Evolutionary conservation across 64 coral and sea anemone genomes (phyloP).

Genomic region (Stylophora pistillata): DNA sequence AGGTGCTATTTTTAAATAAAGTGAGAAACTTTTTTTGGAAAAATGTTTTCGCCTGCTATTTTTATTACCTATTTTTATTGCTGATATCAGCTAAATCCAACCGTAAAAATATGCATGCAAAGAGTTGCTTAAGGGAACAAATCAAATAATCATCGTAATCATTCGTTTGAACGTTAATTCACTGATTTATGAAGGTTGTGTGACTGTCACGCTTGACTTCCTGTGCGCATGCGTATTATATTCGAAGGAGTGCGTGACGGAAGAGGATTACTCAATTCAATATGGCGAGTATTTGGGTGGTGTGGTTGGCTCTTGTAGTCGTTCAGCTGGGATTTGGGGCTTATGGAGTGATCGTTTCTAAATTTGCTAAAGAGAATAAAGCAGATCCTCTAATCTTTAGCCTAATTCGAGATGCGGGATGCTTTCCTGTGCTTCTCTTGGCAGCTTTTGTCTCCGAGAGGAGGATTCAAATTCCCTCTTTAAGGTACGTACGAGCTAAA

Average conservation of each 20-base stretch:
- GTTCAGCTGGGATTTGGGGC: slow-evolving; percentile 86
- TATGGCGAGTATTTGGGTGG: slow-evolving; percentile 39
- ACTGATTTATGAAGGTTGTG: not conserved
- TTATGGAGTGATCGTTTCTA: slow-evolving; percentile 82
- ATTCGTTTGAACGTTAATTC: not conserved
- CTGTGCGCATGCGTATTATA: not conserved
- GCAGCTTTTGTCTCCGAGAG: slow-evolving; percentile 76
- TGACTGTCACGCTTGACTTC: not conserved
- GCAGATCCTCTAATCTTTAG: slow-evolving; percentile 85
- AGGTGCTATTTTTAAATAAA: not conserved
- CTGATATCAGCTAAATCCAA: not conserved
- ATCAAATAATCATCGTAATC: not conserved
- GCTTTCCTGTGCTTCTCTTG: slow-evolving; percentile 77
- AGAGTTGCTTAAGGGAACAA: not conserved
- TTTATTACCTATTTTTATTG: not conserved
- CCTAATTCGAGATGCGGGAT: slow-evolving; percentile 77
- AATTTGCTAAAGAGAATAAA: slow-evolving; percentile 79
- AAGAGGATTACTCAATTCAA: not conserved
- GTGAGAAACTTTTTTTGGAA: not conserved
- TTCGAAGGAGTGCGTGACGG: not conserved
- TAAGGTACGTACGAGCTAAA: slow-evolving; percentile 23
- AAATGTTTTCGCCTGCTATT: not conserved
- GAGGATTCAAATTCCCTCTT: slow-evolving; percentile 34
- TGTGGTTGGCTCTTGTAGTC: slow-evolving; percentile 73
- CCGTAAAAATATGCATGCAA: not conserved